Conservation (phyloP, 2,888 invertebrate species). For the Thysanoteuthis rhombus region DNA sequence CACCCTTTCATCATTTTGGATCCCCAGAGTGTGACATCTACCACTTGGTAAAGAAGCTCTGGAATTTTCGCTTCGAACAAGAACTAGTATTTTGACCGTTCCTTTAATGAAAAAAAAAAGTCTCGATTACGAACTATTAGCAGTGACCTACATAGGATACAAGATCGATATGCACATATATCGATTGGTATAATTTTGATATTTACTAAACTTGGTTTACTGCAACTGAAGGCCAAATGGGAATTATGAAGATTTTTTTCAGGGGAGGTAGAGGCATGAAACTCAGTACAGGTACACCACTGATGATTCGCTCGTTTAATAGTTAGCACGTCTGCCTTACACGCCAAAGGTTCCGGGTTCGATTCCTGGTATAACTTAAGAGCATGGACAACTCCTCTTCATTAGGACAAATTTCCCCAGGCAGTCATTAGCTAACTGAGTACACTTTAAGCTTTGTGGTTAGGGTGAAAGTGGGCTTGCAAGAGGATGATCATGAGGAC, state of each 20-base stretch:
- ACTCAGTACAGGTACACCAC: too few relatives aligned
- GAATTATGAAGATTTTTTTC: neutral
- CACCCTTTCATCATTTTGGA: neutral
- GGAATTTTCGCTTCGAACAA: neutral
- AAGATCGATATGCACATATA: neutral
- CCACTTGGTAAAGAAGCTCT: neutral
- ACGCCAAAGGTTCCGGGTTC: too few relatives aligned
- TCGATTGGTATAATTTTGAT: neutral
- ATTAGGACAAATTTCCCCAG: too few relatives aligned
- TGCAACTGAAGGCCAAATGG: neutral
- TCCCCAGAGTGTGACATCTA: neutral
- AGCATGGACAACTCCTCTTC: too few relatives aligned
- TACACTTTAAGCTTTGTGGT: too few relatives aligned
- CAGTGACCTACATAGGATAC: neutral
- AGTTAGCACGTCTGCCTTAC: too few relatives aligned
- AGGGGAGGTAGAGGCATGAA: too few relatives aligned
- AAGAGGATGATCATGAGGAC: too few relatives aligned
- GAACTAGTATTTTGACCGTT: neutral
- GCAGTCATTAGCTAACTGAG: too few relatives aligned
- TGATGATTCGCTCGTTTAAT: too few relatives aligned
- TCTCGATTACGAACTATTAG: neutral
- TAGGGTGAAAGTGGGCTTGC: too few relatives aligned
- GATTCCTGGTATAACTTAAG: too few relatives aligned
- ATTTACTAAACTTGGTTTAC: neutral
- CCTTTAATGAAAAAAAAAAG: neutral